phyloP scores from a whole-genome alignment of 1,140 invertebrate genomes.

The Pogonus chalceus region DNA sequence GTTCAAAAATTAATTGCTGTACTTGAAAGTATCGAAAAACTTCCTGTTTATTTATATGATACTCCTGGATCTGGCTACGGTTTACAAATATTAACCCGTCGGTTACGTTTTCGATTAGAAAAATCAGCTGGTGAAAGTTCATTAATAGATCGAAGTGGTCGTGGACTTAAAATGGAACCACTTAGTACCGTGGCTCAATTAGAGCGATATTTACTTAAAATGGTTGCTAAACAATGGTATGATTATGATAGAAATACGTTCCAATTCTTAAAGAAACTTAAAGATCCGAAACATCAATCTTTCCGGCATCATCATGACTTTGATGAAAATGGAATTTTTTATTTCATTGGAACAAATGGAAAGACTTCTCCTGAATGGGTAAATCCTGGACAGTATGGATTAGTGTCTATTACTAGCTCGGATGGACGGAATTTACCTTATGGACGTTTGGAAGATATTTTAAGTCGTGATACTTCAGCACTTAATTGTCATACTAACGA shows the following conservation, averaged over 20 bases:
- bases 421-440: slow-evolving; percentile 92
- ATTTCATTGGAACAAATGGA: slow-evolving; percentile 95
- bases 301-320: slow-evolving; percentile 88
- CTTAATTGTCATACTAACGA: slow-evolving; percentile 97
- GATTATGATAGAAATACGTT: slow-evolving; percentile 86
- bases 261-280: slow-evolving; percentile 81
- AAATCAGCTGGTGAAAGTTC: slow-evolving; percentile 71
- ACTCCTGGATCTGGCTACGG: slow-evolving; percentile 82
- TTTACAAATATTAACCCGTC: slow-evolving; percentile 63
- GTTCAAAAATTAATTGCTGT: slow-evolving; percentile 86
- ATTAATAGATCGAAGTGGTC: slow-evolving; percentile 77
- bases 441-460: slow-evolving; percentile 88
- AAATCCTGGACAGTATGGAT: slow-evolving; percentile 89
- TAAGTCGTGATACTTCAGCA: slow-evolving; percentile 81
- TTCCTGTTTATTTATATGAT: slow-evolving; percentile 90
- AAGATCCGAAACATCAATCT: slow-evolving; percentile 46
- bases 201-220: slow-evolving; percentile 88
- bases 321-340: slow-evolving; percentile 93
- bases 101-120: slow-evolving; percentile 76
- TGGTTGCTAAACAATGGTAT: slow-evolving; percentile 97
- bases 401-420: slow-evolving; percentile 88
- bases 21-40: slow-evolving; percentile 89
- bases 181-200: slow-evolving; percentile 89
- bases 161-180: slow-evolving; percentile 92
- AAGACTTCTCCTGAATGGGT: slow-evolving; percentile 87